A percentile compares a stretch with the other conserved stretches of the same genome.
Conservation (phyloP, 2,113 vertebrate species). For the Alces alces region DNA sequence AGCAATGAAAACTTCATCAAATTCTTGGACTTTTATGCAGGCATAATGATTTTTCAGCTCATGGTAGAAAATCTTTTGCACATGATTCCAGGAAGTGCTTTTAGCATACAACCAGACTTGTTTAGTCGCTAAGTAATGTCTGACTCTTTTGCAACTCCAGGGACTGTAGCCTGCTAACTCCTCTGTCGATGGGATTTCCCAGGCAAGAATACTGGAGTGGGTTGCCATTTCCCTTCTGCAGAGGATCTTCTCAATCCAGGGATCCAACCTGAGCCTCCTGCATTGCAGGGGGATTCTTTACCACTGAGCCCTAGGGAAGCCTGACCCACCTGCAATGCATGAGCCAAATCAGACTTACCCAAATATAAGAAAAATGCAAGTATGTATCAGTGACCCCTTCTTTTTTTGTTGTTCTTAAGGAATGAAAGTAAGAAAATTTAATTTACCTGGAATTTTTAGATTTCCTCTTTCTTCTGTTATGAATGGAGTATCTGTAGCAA, state of each 20-base stretch:
- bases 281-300: neutral
- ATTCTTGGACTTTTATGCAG: neutral
- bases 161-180: neutral
- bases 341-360: neutral
- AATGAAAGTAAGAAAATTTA: neutral
- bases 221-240: neutral
- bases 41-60: neutral
- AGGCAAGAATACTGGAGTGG: neutral
- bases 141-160: neutral
- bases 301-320: neutral
- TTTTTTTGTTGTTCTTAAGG: neutral
- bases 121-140: neutral
- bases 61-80: neutral
- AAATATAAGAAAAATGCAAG: neutral
- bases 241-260: neutral
- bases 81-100: neutral
- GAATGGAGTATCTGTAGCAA: neutral
- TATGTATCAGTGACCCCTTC: neutral
- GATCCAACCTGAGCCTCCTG: neutral
- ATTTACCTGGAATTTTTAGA: neutral
- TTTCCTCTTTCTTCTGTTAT: neutral
- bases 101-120: neutral
- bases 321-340: neutral
- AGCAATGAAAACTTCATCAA: neutral
- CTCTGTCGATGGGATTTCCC: neutral